Base-by-base conservation (phyloP, 2,888 invertebrate genomes). In the Timema podura region DNA sequence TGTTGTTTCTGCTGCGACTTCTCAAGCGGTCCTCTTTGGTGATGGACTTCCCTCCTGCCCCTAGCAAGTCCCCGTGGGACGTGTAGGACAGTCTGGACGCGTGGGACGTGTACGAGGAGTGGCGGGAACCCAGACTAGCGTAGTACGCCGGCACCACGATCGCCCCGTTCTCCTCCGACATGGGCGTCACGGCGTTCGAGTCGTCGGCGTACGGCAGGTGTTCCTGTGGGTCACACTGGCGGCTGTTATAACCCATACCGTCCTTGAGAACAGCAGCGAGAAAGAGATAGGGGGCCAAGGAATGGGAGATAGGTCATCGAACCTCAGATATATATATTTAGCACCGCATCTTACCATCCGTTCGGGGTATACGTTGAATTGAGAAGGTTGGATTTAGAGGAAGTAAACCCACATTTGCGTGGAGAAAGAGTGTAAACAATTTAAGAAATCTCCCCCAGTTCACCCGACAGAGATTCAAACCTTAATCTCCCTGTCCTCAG, bases 201-300 rank as follows among this genome's bases (percentile, higher is more conserved):
- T 97, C 98, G 82, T 98, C 98, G 71, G 96, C 97, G 81, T 95
- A 98, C 71, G 97, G 97, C 79, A 98, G 87, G 83, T 96, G 95
- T 85, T 95, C 95, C 79, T 83, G 76, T 67, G 67, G 48, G 6
- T 5, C 59, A 67, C 61, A 61, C 61, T 61, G 61, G 45, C 44
- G 61, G 30, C 61, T 13, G 61, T 61, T 61, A 61, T 30, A 30
- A 30, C 30, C 30, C 30, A 30, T 30, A 30, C 30, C 30, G 30
- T 30, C 30, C 30, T 30, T 30, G 30, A 30, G 30, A 30, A 30
- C 30, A 30, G 30, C 1, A 30, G 30, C 30, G 30, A 30, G 30
- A 30, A 3, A 30, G 30, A 30, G 30, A 30, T 30, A 30, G 30
- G 30, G 30, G 30, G 30, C 30, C 30, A 30, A 30, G 30, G 30